Percentiles rank a stretch among this genome's conserved stretches.
Conservation (phyloP, 1,140 invertebrate species). For the Meloidogyne exigua region DNA sequence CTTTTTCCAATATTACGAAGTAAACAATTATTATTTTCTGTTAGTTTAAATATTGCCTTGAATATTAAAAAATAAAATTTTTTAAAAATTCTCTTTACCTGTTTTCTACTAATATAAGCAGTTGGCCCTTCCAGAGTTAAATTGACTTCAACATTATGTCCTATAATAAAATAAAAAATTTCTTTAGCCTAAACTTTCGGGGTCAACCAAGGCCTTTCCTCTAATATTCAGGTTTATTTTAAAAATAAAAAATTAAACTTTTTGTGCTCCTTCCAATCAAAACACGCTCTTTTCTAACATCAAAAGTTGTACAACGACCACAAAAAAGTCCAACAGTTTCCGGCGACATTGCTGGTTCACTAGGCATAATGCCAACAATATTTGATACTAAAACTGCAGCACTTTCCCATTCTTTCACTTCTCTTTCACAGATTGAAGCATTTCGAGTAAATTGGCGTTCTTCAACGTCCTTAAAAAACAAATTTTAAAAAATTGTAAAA, state of each 20-base stretch:
- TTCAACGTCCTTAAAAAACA: conserved; percentile 40
- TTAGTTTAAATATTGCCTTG: conserved; percentile 74
- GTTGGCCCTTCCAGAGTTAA: conserved; percentile 78
- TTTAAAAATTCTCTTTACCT: too few species aligned
- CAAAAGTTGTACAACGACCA: conserved; percentile 84
- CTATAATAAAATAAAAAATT: conserved; percentile 58
- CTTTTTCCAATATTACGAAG: conserved; percentile 90
- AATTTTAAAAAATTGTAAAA: too few species aligned
- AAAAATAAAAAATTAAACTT: neutral
- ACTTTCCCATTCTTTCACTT: conserved; percentile 60
- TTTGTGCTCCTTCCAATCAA: conserved; percentile 70
- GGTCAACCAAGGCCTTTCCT: too few species aligned
- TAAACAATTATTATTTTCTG: conserved; percentile 89
- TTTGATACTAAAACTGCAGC: conserved; percentile 31
- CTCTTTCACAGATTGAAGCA: conserved; percentile 54
- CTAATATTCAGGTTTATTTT: too few species aligned
- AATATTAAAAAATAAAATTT: neutral
- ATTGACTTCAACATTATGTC: conserved; percentile 88
- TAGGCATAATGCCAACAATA: conserved; percentile 38
- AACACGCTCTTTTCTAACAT: conserved; percentile 90
- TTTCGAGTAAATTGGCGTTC: conserved; percentile 39
- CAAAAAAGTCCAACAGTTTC: conserved; percentile 77
- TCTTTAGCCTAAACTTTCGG: too few species aligned
- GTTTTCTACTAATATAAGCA: conserved; percentile 47
- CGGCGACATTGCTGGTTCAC: conserved; percentile 33